A percentile compares a stretch with the other conserved stretches of the same genome.
phyloP scores from a whole-genome alignment of 2,888 invertebrate genomes.

The Theretra japonica region DNA sequence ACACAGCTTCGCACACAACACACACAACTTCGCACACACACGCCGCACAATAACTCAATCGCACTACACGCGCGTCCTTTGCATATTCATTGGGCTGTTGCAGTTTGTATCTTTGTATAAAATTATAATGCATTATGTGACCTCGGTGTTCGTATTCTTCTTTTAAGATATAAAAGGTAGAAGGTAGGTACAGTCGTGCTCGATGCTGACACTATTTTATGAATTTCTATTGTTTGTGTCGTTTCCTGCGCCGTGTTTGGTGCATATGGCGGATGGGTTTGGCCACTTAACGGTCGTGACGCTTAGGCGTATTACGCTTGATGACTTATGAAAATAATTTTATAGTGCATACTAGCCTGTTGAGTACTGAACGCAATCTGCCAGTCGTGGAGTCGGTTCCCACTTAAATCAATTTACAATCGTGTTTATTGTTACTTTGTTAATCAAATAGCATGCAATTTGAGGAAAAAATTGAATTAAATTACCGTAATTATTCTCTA shows the following conservation, averaged over 20 bases:
- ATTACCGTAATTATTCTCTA: too few relatives aligned
- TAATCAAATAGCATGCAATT: too few relatives aligned
- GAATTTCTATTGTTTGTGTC: slow-evolving; percentile 28
- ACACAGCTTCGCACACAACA: slow-evolving; percentile 36
- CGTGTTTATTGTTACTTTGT: too few relatives aligned
- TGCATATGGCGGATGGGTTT: neutral
- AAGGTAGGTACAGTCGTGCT: slow-evolving; percentile 29
- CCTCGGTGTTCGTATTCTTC: slow-evolving; percentile 34
- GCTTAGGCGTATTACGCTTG: neutral
- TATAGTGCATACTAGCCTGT: neutral
- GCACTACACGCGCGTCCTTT: slow-evolving; percentile 73
- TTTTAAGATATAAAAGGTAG: slow-evolving; percentile 44
- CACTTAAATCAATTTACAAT: too few relatives aligned
- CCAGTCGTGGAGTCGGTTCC: too few relatives aligned
- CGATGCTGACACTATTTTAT: slow-evolving; percentile 22
- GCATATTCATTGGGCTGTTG: slow-evolving; percentile 82
- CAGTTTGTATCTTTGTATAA: slow-evolving; percentile 84
- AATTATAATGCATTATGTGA: slow-evolving; percentile 82
- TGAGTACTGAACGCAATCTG: too few relatives aligned
- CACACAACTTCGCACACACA: slow-evolving; percentile 43
- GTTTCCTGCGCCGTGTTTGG: slow-evolving; percentile 28
- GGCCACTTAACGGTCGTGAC: neutral
- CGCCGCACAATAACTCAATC: slow-evolving; percentile 80
- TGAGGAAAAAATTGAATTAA: too few relatives aligned
- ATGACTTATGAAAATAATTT: neutral